Conservation (phyloP, 2,113 vertebrate genomes). For the Caretta caretta region DNA sequence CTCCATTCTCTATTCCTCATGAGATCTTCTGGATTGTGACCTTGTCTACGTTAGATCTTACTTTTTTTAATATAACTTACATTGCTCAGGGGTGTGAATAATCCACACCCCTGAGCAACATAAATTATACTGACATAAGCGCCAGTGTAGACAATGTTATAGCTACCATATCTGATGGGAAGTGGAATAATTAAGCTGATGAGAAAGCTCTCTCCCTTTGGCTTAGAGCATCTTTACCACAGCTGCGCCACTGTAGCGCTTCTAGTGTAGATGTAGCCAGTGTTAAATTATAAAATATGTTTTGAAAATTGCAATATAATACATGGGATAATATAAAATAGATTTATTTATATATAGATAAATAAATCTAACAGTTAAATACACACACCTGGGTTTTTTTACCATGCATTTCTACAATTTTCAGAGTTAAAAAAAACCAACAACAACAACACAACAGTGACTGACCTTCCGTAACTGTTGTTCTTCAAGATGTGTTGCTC, state of each 20-base stretch:
- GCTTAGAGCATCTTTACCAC: background rate
- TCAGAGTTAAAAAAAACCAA: background rate
- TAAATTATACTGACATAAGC: background rate
- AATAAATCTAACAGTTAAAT: background rate
- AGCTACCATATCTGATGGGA: background rate
- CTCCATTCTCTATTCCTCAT: background rate
- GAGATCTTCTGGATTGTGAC: background rate
- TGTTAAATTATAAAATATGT: background rate
- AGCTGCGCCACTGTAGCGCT: background rate
- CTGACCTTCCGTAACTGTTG: no score
- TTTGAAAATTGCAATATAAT: background rate
- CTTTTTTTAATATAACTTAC: background rate
- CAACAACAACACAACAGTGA: no score
- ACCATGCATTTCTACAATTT: background rate
- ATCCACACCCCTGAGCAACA: background rate
- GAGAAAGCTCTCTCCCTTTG: background rate
- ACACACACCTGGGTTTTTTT: background rate
- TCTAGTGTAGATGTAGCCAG: background rate
- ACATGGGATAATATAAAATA: no score
- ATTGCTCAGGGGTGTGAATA: background rate
- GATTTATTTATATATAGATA: accelerated
- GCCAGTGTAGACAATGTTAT: no score
- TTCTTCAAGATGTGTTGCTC: no score
- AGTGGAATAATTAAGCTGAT: background rate
- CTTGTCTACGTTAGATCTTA: background rate